These are phyloP conservation scores for Mastomys coucha DNA, from an alignment of 2,113 vertebrate species.

Conservation along the genomic window DNA sequence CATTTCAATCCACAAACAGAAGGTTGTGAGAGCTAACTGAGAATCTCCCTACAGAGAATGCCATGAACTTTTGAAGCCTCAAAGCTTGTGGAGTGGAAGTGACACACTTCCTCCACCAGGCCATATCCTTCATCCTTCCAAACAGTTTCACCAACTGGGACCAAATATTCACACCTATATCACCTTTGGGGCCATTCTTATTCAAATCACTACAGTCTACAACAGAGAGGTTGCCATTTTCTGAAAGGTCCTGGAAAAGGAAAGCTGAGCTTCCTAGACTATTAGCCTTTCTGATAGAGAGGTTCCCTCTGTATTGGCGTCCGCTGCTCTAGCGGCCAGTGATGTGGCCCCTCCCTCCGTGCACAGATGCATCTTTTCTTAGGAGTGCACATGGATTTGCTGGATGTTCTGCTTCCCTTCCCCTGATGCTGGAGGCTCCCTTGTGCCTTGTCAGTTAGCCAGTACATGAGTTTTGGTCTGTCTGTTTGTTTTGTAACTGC, in stretches of 20 bases:
- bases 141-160: not conserved
- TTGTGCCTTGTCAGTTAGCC: not conserved
- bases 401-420: not conserved
- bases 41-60: not conserved
- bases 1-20: not conserved
- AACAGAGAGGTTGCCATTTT: not conserved
- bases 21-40: not conserved
- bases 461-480: not conserved
- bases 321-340: not conserved
- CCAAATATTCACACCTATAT: not conserved
- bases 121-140: not conserved
- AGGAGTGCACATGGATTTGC: not conserved
- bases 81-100: not conserved
- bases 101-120: not conserved
- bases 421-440: not conserved
- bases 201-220: not conserved
- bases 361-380: not conserved
- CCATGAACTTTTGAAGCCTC: not conserved
- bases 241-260: not conserved
- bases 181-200: not conserved
- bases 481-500: not conserved
- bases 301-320: not conserved
- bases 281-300: not conserved
- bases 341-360: not conserved
- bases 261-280: not conserved